Conservation (phyloP, 2,888 invertebrate species). For the Lycaena phlaeas region DNA sequence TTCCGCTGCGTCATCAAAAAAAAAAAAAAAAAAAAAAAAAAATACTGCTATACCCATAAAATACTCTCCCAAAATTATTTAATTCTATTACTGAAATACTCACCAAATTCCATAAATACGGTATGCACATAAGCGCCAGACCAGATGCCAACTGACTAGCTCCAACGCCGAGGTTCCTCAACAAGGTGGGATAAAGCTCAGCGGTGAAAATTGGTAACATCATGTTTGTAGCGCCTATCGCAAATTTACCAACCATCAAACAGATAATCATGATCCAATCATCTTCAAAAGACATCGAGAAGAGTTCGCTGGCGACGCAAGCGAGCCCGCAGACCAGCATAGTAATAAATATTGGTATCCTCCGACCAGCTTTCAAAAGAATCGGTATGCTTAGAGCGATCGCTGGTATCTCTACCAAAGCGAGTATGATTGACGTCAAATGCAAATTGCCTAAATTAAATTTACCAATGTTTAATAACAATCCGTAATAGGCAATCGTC, state of each 20-base stretch:
- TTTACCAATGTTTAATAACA: conserved; percentile 80
- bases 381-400: conserved; percentile 83
- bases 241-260: conserved; percentile 85
- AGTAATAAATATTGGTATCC: conserved; percentile 80
- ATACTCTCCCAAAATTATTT: no score
- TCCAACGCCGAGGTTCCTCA: conserved; percentile 80
- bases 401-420: conserved; percentile 84
- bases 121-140: conserved; percentile 82
- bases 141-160: conserved; percentile 85
- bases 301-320: conserved; percentile 75
- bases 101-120: conserved; percentile 84
- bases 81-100: no score
- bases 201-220: conserved; percentile 84
- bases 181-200: conserved; percentile 80
- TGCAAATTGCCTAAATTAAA: conserved; percentile 84
- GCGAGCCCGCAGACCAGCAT: conserved; percentile 79
- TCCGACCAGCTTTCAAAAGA: conserved; percentile 81
- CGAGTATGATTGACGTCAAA: conserved; percentile 80
- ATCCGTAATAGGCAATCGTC: conserved; percentile 84
- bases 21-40: no score
- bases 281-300: conserved; percentile 64
- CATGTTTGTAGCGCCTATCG: conserved; percentile 84
- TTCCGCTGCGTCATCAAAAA: no score
- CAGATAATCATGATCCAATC: conserved; percentile 82
- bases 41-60: no score